Percentiles rank a stretch among this genome's conserved stretches.
phyloP scores from a whole-genome alignment of 2,113 vertebrate genomes.

The Thunnus thynnus region DNA sequence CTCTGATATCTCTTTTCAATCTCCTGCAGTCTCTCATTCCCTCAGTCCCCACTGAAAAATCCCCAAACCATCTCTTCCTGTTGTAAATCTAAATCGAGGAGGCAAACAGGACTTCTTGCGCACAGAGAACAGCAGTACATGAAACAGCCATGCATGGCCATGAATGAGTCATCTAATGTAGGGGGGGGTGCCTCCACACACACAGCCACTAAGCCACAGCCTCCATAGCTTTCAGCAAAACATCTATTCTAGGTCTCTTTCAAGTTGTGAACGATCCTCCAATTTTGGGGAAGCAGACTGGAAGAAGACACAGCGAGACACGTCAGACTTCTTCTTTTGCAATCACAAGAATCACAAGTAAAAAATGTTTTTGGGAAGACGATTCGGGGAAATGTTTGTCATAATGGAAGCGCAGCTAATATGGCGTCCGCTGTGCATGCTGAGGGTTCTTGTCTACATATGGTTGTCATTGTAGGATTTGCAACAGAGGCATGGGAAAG shows the following conservation, averaged over 20 bases:
- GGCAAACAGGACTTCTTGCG: constrained; percentile 50
- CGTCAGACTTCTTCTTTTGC: constrained; percentile 50
- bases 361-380: constrained; percentile 64
- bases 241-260: constrained; percentile 72
- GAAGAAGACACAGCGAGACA: constrained; percentile 36
- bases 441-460: constrained; percentile 60
- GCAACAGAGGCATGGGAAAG: constrained; percentile 44
- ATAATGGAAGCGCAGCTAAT: constrained; percentile 40
- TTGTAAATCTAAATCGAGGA: constrained; percentile 79
- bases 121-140: constrained; percentile 58
- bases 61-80: constrained; percentile 69
- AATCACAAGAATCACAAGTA: constrained; percentile 50
- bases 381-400: constrained; percentile 62
- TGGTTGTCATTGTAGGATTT: constrained; percentile 78
- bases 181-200: constrained; percentile 51
- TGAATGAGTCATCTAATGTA: constrained; percentile 78
- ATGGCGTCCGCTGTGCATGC: constrained; percentile 44
- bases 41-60: constrained; percentile 54
- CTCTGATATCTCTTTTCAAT: constrained; percentile 48
- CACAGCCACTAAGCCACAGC: constrained; percentile 65
- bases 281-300: constrained; percentile 56
- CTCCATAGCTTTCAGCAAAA: constrained; percentile 61
- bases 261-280: constrained; percentile 49
- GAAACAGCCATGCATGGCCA: constrained; percentile 68
- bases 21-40: constrained; percentile 43